Conservation (phyloP, 1,140 invertebrate genomes). For the Pogonomyrmex barbatus region DNA sequence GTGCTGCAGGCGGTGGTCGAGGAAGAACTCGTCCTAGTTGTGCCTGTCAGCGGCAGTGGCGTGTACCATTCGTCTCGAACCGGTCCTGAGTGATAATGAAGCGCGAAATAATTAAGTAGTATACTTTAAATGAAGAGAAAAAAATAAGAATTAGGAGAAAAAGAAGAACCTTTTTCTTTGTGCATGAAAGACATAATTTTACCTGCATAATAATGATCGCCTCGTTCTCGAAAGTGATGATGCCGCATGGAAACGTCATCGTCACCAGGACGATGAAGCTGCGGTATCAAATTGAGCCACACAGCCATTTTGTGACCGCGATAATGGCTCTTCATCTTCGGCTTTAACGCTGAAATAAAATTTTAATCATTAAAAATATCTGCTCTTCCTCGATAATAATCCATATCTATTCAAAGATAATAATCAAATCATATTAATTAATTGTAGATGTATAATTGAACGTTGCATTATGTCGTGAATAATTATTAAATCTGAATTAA, state of each 20-base stretch:
- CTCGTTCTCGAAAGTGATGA: slow-evolving; percentile 91
- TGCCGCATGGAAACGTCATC: slow-evolving; percentile 91
- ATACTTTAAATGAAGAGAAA: neutral
- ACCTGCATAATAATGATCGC: slow-evolving; percentile 91
- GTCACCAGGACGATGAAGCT: slow-evolving; percentile 92
- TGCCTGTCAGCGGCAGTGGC: slow-evolving; percentile 85
- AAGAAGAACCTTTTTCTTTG: neutral
- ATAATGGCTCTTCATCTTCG: slow-evolving; percentile 93
- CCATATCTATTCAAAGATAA: neutral
- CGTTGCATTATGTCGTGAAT: neutral
- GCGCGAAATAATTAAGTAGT: slow-evolving; percentile 8
- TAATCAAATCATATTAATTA: neutral
- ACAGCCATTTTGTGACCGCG: slow-evolving; percentile 96
- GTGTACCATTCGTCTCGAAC: slow-evolving; percentile 88
- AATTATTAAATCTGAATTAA: neutral
- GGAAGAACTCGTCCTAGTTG: slow-evolving; percentile 77
- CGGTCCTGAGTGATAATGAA: slow-evolving; percentile 81
- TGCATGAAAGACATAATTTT: slow-evolving; percentile 59
- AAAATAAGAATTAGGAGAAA: neutral
- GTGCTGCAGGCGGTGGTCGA: slow-evolving; percentile 84
- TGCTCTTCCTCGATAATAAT: neutral
- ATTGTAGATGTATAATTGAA: neutral
- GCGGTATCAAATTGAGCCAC: slow-evolving; percentile 96
- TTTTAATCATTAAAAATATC: neutral
- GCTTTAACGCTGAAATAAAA: slow-evolving; percentile 88